Evolutionary conservation across 2,888 invertebrate genomes (phyloP), one percentile per base, ranked within the genome.

Genomic region (Drosophila anceps): DNA sequence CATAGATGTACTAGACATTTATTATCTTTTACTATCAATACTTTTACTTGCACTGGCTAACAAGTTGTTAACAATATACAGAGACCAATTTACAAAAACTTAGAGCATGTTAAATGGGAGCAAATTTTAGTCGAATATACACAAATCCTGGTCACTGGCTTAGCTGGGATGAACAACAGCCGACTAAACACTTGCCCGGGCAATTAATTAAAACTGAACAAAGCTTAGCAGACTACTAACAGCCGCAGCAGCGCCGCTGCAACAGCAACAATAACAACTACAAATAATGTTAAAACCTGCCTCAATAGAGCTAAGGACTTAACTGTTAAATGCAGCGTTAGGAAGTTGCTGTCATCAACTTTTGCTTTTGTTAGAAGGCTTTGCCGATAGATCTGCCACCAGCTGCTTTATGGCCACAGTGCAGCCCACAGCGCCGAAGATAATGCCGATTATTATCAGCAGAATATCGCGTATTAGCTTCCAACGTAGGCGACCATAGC

Each of bases 161-260:
- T 73, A 73, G 58, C 64, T 35, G 60, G 66, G 63, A 64, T 73
- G 58, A 73, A 67, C 44, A 41, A 37, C 66, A 63, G 51, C 51
- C 27, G 62, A 69, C 73, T 33, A 70, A 81, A 69, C 71, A 83
- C 73, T 81, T 69, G 67, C 60, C 69, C 63, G 72, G 69, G 72
- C 83, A 88, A 88, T 89, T 91, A 91, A 91, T 91, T 91, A 89
- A 91, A 90, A 83, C 73, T 73, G 76, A 84, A 81, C 82, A 79
- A 90, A 69, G 73, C 73, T 57, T 58, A 50, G 50, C 63, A 46
- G 37, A 29, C 48, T 60, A 33, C 35, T 24, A 53, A 44, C 39
- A 50, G 24, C 58, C 43, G 50, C 61, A 55, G 44, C 44, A 24
- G 13, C 41, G 29, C 60, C 69, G 44, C 61, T 60, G 13, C 43